phyloP scores from a whole-genome alignment of 2,797 vertebrate species.

The Pipistrellus pygmaeus region DNA sequence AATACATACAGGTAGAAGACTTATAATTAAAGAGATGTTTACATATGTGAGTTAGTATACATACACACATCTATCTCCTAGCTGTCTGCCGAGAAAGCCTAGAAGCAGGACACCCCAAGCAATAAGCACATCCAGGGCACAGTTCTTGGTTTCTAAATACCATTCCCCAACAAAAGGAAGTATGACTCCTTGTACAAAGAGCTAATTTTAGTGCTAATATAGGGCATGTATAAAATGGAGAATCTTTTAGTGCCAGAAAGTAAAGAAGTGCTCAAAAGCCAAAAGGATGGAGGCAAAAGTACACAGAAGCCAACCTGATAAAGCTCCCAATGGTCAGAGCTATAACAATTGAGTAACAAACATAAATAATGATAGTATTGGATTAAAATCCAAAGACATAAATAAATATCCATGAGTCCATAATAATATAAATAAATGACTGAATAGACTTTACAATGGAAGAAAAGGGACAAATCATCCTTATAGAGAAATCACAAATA shows the following conservation, averaged over 20 bases:
- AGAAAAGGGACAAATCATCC: neutral
- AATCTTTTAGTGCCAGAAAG: neutral
- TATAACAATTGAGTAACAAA: no score
- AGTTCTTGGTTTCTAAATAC: neutral
- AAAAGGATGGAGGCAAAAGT: neutral
- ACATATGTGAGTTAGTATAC: neutral
- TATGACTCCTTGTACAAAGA: neutral
- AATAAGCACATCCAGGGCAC: neutral
- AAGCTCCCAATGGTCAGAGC: neutral
- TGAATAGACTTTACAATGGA: constrained; percentile 8
- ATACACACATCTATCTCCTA: neutral
- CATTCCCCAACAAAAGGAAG: neutral
- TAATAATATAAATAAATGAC: neutral
- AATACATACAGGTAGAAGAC: neutral
- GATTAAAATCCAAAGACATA: neutral
- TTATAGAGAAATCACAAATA: neutral
- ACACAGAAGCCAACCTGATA: neutral
- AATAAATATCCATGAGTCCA: neutral
- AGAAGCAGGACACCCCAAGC: neutral
- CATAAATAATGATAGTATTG: neutral
- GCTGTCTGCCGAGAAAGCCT: neutral
- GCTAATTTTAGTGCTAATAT: neutral
- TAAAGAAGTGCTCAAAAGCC: neutral
- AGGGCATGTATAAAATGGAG: neutral
- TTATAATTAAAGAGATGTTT: neutral